phyloP scores from a whole-genome alignment of 2,888 invertebrate genomes.

The Lumbricus terrestris region DNA sequence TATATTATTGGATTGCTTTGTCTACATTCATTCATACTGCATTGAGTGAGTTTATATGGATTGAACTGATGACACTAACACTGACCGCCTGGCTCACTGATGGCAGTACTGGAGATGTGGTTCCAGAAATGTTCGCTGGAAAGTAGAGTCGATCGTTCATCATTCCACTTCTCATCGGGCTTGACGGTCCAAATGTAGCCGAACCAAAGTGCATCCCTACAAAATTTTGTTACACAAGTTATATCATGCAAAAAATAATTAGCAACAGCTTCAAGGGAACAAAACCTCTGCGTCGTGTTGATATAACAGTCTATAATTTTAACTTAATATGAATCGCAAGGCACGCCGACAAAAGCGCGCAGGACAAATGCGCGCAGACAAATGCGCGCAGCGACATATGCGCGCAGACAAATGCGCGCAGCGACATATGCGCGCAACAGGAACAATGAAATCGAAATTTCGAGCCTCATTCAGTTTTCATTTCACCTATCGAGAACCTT shows the following conservation, averaged over 20 bases:
- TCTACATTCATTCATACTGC: too few relatives aligned
- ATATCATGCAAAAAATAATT: not conserved
- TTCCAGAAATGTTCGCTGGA: constrained; percentile 22
- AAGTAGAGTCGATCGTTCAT: constrained; percentile 24
- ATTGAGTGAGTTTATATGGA: not conserved
- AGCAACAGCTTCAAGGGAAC: not conserved
- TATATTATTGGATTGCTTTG: too few relatives aligned
- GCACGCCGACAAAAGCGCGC: too few relatives aligned
- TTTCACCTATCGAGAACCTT: too few relatives aligned
- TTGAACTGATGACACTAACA: not conserved
- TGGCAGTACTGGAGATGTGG: constrained; percentile 14
- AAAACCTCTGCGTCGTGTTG: not conserved
- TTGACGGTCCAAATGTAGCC: constrained; percentile 61
- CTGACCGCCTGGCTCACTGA: not conserved
- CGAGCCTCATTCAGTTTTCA: too few relatives aligned
- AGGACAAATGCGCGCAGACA: too few relatives aligned
- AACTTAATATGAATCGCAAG: not conserved
- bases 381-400: too few relatives aligned
- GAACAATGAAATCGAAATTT: too few relatives aligned
- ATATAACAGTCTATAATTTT: not conserved
- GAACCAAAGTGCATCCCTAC: constrained; percentile 39
- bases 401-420: too few relatives aligned
- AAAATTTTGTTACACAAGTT: not conserved
- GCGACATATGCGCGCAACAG: too few relatives aligned
- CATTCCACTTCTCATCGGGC: constrained; percentile 22